These are phyloP conservation scores for Hylaea fasciaria DNA, from an alignment of 2,888 invertebrate genomes.

Conservation along the genomic window DNA sequence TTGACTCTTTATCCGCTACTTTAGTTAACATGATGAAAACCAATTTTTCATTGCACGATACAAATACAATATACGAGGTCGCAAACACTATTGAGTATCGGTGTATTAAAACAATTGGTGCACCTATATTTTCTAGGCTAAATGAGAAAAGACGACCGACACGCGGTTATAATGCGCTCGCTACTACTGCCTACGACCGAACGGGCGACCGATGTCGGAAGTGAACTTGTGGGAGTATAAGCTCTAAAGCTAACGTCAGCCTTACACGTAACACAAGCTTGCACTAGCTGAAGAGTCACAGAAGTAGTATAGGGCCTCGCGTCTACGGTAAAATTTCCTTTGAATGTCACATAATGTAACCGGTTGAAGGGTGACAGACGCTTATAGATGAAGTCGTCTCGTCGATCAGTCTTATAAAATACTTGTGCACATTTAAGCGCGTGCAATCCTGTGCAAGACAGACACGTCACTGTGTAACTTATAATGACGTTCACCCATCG, in stretches of 20 bases:
- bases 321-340: too few species aligned
- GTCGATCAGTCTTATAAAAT: not conserved
- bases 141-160: not conserved
- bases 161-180: not conserved
- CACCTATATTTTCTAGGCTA: conserved; percentile 4
- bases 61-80: too few species aligned
- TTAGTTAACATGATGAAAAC: too few species aligned
- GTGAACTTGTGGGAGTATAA: not conserved
- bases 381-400: too few species aligned
- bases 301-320: too few species aligned
- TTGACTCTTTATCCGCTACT: too few species aligned
- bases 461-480: too few species aligned
- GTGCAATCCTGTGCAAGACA: not conserved
- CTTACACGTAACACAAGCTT: not conserved
- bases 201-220: conserved; percentile 2
- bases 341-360: too few species aligned
- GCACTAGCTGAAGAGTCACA: not conserved
- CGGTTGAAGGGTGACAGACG: too few species aligned
- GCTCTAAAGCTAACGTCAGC: too few species aligned
- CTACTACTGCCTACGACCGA: not conserved
- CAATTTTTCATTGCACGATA: not conserved
- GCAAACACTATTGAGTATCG: not conserved
- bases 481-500: too few species aligned
- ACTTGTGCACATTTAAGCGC: not conserved
- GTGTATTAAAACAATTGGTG: not conserved